Evolutionary conservation across 2,888 invertebrate genomes (phyloP).

Genomic region (Dioctria linearis): DNA sequence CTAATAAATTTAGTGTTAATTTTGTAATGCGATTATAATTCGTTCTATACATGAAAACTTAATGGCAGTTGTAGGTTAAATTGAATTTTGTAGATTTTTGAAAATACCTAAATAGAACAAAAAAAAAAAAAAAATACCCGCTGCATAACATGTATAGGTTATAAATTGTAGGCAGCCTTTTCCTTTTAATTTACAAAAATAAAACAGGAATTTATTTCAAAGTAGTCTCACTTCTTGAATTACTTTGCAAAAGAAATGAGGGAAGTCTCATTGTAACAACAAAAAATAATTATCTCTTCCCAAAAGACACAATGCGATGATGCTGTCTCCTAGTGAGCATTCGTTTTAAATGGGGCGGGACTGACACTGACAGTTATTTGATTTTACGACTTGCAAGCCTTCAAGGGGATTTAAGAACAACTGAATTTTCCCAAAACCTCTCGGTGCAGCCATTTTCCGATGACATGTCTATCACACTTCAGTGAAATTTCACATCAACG

Average conservation of each 20-base stretch:
- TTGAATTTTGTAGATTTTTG: too few species aligned
- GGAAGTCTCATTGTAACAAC: not conserved
- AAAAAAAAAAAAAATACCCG: too few species aligned
- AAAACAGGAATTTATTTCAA: too few species aligned
- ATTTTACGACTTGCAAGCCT: constrained; percentile 46
- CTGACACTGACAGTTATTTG: constrained; percentile 44
- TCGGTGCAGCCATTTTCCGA: not conserved
- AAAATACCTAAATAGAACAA: too few species aligned
- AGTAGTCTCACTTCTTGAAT: not conserved
- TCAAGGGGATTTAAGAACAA: constrained; percentile 1
- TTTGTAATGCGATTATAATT: too few species aligned
- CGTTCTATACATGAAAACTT: too few species aligned
- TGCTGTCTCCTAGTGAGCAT: not conserved
- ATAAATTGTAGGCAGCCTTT: not conserved
- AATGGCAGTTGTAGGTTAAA: too few species aligned
- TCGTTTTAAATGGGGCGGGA: constrained; percentile 23
- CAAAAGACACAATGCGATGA: not conserved
- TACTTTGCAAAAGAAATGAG: constrained; percentile 21
- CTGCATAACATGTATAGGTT: too few species aligned
- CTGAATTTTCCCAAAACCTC: not conserved
- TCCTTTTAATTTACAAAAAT: not conserved
- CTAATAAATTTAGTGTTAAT: not conserved
- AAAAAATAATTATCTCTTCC: constrained; percentile 9
- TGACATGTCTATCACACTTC: constrained; percentile 15
- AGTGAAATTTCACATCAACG: constrained; percentile 25